These are phyloP conservation scores for Pogonognathellus flavescens DNA, from an alignment of 1,140 invertebrate species.

Conservation along the genomic window DNA sequence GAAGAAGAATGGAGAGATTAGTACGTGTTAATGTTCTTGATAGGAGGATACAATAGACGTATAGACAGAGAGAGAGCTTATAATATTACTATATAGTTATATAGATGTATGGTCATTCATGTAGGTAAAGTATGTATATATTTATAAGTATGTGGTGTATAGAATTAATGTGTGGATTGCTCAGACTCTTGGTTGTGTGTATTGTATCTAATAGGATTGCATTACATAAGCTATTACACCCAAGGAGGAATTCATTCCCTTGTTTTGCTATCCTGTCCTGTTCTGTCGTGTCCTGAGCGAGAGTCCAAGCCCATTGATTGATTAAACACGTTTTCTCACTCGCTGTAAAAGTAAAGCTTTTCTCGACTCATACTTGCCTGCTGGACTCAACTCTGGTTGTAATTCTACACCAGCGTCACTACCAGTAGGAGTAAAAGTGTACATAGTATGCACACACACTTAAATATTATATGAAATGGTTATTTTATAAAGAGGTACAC, in stretches of 20 bases:
- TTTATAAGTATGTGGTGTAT: not conserved
- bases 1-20: constrained; percentile 62
- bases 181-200: constrained; percentile 2
- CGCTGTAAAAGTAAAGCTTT: constrained; percentile 5
- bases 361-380: not conserved
- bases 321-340: constrained; percentile 54
- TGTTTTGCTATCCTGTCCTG: constrained; percentile 35
- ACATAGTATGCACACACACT: not conserved
- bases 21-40: constrained; percentile 59
- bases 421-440: not conserved
- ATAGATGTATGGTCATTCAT: not conserved
- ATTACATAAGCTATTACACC: constrained; percentile 47
- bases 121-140: not conserved
- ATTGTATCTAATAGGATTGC: constrained; percentile 47
- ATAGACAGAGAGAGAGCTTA: not conserved
- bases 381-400: too few species aligned
- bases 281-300: constrained; percentile 42
- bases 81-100: not conserved
- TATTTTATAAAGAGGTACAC: not conserved
- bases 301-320: constrained; percentile 52
- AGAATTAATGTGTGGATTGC: constrained; percentile 2
- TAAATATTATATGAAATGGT: not conserved
- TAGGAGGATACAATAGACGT: constrained; percentile 18
- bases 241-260: constrained; percentile 40
- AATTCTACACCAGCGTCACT: constrained; percentile 12